Evolutionary conservation across 2,888 invertebrate species (phyloP), one percentile per base, ranked within the genome.

Genomic region (Protula sp.): DNA sequence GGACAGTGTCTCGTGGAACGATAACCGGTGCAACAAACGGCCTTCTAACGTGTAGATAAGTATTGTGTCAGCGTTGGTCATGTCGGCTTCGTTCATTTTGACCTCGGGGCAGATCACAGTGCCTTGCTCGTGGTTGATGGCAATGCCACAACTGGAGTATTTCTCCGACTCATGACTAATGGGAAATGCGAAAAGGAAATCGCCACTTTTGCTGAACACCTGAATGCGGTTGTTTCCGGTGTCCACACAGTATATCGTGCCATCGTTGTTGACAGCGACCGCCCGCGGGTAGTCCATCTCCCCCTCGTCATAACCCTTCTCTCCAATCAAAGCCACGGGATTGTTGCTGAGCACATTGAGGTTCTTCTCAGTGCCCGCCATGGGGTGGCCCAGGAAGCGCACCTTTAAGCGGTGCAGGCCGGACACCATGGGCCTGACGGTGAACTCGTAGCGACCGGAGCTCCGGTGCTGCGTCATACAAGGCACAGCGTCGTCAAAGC

Each of bases 91-190:
- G 24, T 64, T 54, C 50, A 50, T 50, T 26, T 50, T 5, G 2
- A 68, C 67, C 57, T 68, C 67, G 2, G 68, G 59, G 45, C 67
- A 68, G 29, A 68, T 57, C n/a, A 68, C 47, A 5, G 54, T 47
- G 22, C 58, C 54, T 3, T 58, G 54, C 3, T 56, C 47, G 2
- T 45, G n/a, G 30, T 67, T 55, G 1, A 66, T 38, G 1, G 68
- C 67, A 30, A 65, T 54, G 0, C 67, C 67, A 57, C 67, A 67
- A 31, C 63, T 65, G 22, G 67, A 65, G 30, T 55, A 66, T 9
- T 29, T 51, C 4, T 63, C 61, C 2, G 27, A 52, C 45, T 61
- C 63, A 5, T 31, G 19, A 14, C 59, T 58, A 24, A 67, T 52
- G 9, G 58, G 58, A 54, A 67, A 59, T 3, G 54, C 54, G 26